phyloP scores from a whole-genome alignment of 1,140 invertebrate species.

The Brachionus paranguensis region DNA sequence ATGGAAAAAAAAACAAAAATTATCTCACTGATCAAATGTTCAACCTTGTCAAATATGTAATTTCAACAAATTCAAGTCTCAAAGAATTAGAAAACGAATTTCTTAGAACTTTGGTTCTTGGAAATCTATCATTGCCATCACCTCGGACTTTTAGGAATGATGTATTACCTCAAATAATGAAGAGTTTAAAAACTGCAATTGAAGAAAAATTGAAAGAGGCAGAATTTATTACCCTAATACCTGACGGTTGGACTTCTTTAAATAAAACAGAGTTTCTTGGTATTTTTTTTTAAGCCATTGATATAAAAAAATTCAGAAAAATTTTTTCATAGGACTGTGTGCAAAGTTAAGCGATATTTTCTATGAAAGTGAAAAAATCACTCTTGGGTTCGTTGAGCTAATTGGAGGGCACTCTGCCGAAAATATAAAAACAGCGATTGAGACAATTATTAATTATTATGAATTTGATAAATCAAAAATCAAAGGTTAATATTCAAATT shows the following conservation, averaged over 20 bases:
- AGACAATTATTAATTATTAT: too few species aligned
- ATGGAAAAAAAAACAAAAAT: too few species aligned
- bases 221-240: neutral
- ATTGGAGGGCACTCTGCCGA: too few species aligned
- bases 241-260: neutral
- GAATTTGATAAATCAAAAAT: too few species aligned
- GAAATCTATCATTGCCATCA: neutral
- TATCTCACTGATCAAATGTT: too few species aligned
- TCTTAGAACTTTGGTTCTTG: neutral
- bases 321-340: neutral
- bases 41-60: too few species aligned
- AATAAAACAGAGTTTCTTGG: neutral
- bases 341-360: neutral
- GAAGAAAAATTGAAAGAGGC: neutral
- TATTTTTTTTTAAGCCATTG: neutral
- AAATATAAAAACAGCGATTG: too few species aligned
- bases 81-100: neutral
- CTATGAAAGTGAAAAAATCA: neutral
- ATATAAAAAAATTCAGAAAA: neutral
- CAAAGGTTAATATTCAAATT: too few species aligned
- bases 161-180: neutral
- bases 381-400: too few species aligned
- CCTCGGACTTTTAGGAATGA: neutral
- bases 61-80: too few species aligned
- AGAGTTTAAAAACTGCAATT: neutral